Evolutionary conservation across 1,140 invertebrate species (phyloP), one percentile per base, ranked within the genome.

Genomic region (Brachionus sp.): DNA sequence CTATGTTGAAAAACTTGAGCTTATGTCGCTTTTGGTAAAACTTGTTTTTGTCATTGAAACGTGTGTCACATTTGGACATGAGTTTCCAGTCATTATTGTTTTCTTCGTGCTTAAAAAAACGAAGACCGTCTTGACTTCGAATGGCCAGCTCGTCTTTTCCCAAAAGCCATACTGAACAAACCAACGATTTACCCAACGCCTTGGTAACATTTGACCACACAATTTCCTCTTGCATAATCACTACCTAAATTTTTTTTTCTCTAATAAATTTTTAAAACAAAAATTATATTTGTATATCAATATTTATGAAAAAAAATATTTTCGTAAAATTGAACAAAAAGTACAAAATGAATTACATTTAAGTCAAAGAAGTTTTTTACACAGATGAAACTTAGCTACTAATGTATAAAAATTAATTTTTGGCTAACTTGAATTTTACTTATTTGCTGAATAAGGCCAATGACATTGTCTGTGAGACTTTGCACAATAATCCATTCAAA

Each of bases 41-140:
- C 10, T 66, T 66, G 62, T 66, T 66, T 66, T 66, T 66, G 25
- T 66, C 62, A 66, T 13, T 66, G 62, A 66, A 66, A 12, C 62
- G 62, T 66, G 62, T 66, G 29, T 66, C 62, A 66, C 62, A 66
- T 29, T 66, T 29, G 62, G 62, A 66, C 62, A 66, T 35, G 29
- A 66, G 62, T 66, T 66, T 66, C 62, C 62, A 66, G 62, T 66
- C 62, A 29, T 66, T 66, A 25, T 66, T 6, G 10, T 66, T 66
- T 66, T 66, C 62, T 0, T 66, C 62, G 62, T 29, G 62, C 19
- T 66, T 66, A 66, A 66, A 66, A 35, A 66, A 66, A 12, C 62
- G 3, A 29, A 66, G 62, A 66, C 62, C 62, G 25, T 66, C 62
- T 66, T 66, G 62, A 66, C 62, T 66, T 66, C 62, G 62, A 12